A percentile compares a stretch with the other conserved stretches of the same genome.
These are phyloP conservation scores for Hippopotamus amphibius DNA, from an alignment of 2,113 vertebrate species.

Conservation along the genomic window DNA sequence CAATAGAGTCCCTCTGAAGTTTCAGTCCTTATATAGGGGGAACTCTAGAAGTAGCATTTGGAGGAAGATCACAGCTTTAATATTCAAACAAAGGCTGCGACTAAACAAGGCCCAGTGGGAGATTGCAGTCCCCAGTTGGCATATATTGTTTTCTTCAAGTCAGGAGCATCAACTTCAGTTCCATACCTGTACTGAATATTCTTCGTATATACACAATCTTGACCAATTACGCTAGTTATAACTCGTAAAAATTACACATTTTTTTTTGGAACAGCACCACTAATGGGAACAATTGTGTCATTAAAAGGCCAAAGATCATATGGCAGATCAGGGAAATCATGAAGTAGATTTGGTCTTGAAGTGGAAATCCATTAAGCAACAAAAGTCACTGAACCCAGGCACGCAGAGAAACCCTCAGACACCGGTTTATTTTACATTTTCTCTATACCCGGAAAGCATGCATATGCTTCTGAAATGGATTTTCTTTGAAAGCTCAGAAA, in stretches of 20 bases:
- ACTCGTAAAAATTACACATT: slow-evolving; percentile 68
- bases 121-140: slow-evolving; percentile 73
- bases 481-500: slow-evolving; percentile 80
- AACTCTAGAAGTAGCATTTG: slow-evolving; percentile 78
- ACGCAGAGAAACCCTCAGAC: slow-evolving; percentile 48
- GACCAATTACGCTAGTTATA: slow-evolving; percentile 69
- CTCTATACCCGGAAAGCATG: slow-evolving; percentile 67
- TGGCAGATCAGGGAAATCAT: slow-evolving; percentile 86
- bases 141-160: slow-evolving; percentile 76
- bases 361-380: slow-evolving; percentile 72
- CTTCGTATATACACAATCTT: slow-evolving; percentile 56
- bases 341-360: slow-evolving; percentile 82
- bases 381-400: slow-evolving; percentile 8
- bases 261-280: slow-evolving; percentile 76
- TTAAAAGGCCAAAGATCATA: slow-evolving; percentile 89
- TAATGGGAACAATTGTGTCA: slow-evolving; percentile 81
- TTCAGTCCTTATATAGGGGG: slow-evolving; percentile 57
- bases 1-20: slow-evolving; percentile 53
- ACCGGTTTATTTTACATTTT: slow-evolving; percentile 66
- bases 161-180: slow-evolving; percentile 78
- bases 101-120: slow-evolving; percentile 70
- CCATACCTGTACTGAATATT: slow-evolving; percentile 60
- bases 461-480: neutral
- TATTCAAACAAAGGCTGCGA: slow-evolving; percentile 78
- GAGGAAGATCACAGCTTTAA: slow-evolving; percentile 86